Evolutionary conservation across 2,888 invertebrate genomes (phyloP), one percentile per base, ranked within the genome.

Genomic region (Drosophila nr. medialis): DNA sequence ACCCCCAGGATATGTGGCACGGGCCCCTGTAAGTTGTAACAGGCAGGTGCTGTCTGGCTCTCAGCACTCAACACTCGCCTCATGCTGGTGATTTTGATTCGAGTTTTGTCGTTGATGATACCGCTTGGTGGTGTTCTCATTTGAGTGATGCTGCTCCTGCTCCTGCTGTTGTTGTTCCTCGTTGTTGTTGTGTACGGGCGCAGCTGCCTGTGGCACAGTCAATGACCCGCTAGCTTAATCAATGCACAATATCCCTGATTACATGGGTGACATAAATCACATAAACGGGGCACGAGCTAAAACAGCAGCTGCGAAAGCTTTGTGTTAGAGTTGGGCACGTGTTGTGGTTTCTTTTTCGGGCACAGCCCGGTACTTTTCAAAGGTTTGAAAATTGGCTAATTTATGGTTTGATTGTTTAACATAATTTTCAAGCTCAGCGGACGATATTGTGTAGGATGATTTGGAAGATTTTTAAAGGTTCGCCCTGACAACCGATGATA

Each of bases 191-290:
- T 59, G 72, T 82, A 84, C 69, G 77, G 81, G 73, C 55, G 75
- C 75, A 69, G 62, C 66, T 68, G 64, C 50, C 65, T 45, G 62
- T 40, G 69, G 10, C 24, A 58, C 69, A 85, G 84, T 85, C 89
- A 86, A 86, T 81, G 89, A 86, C 83, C 89, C 74, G 77, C 69
- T 83, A 88, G 88, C 90, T 88, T 90, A 86, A 88, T 86, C 90
- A 86, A 68, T 75, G 77, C 62, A 60, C 65, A 55, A 48, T 45
- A 38, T 58, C 48, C 64, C 69, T 77, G 85, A 89, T 86, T 86
- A 85, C 88, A 89, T 87, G 87, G 82, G 72, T 85, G 89, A 86
- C 88, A 85, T 89, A 85, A 85, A 85, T 89, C 85, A 86, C 29
- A 81, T 8, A 18, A 55, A 73, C 73, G 67, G 68, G 36, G 54